Percentiles rank a stretch among this genome's conserved stretches.
Conservation (phyloP, 2,888 invertebrate species). For the Crioceris asparagi region DNA sequence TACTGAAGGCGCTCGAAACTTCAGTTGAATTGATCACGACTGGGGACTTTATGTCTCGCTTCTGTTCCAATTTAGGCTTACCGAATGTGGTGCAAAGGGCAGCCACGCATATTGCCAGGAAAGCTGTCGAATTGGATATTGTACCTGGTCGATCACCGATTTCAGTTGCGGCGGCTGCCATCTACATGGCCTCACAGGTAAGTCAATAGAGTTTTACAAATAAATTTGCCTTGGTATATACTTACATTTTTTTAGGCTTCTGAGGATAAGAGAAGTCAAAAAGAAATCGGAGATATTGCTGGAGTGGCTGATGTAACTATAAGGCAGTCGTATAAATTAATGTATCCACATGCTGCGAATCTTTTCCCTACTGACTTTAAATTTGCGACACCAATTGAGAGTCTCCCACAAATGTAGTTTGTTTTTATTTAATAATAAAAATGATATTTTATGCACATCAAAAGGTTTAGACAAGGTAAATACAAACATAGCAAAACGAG, state of each 20-base stretch:
- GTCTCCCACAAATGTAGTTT: conserved; percentile 72
- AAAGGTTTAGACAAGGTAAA: too few relatives aligned
- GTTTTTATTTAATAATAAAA: too few relatives aligned
- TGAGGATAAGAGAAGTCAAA: conserved; percentile 86
- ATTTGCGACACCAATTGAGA: conserved; percentile 89
- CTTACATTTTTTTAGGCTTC: conserved; percentile 54
- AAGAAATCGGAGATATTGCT: conserved; percentile 97
- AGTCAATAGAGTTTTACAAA: background rate
- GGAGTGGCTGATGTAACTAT: conserved; percentile 98
- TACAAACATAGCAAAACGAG: too few relatives aligned
- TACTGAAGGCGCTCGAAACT: conserved; percentile 90
- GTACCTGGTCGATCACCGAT: conserved; percentile 97
- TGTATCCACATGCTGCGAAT: conserved; percentile 87
- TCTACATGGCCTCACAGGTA: conserved; percentile 95
- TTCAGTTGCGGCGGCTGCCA: conserved; percentile 97
- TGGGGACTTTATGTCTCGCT: conserved; percentile 97
- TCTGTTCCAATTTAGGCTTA: conserved; percentile 90
- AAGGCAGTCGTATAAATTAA: conserved; percentile 90
- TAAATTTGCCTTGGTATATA: conserved; percentile 18
- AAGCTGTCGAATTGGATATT: conserved; percentile 93
- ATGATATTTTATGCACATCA: too few relatives aligned
- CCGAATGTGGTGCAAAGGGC: conserved; percentile 85
- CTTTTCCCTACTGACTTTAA: conserved; percentile 95
- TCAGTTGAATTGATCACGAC: conserved; percentile 96
- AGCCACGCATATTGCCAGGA: conserved; percentile 93